Evolutionary conservation across 2,888 invertebrate genomes (phyloP), one percentile per base, ranked within the genome.

Genomic region (Calliphora vomitoria): DNA sequence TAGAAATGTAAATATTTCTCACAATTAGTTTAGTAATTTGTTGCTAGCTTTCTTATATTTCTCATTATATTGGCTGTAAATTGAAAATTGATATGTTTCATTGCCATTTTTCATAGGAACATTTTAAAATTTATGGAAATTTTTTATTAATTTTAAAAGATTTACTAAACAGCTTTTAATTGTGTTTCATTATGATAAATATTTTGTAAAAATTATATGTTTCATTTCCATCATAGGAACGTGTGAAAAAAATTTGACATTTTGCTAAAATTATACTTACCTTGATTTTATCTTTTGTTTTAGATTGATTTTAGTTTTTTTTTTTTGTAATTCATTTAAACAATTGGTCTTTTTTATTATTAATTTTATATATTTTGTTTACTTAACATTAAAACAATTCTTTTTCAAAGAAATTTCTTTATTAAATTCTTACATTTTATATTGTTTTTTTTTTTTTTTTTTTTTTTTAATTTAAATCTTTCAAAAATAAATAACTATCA

Each of bases 321-420:
- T 8, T 83, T 41, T 50, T 58, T 71, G 82, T 82, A 86, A 80
- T 85, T 85, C 74, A 88, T 90, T 88, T 90, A 89, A 90, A 90
- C 90, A 76, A 88, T 89, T 85, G 78, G 79, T 90, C 82, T 88
- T 87, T 86, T 69, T 87, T 76, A 80, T 87, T 85, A 80, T 87
- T 88, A 84, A 91, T 89, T 90, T 31, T 47, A 50, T 81, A 62
- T 20, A 64, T 69, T 20, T 82, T 20, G n/a, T 68, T 78, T 88
- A 88, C 91, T 91, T 90, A 92, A 91, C 90, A 89, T 91, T 92
- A 92, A 91, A 92, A 92, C 92, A 91, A 90, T 92, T 86, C 88
- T 82, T 86, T 82, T 78, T 83, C 53, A 82, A 85, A 85, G 71
- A 81, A 72, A 82, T 75, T 86, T 71, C 76, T 60, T 75, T 68